Evolutionary conservation across 1,140 invertebrate species (phyloP).

Genomic region (Drosophila ambigua): DNA sequence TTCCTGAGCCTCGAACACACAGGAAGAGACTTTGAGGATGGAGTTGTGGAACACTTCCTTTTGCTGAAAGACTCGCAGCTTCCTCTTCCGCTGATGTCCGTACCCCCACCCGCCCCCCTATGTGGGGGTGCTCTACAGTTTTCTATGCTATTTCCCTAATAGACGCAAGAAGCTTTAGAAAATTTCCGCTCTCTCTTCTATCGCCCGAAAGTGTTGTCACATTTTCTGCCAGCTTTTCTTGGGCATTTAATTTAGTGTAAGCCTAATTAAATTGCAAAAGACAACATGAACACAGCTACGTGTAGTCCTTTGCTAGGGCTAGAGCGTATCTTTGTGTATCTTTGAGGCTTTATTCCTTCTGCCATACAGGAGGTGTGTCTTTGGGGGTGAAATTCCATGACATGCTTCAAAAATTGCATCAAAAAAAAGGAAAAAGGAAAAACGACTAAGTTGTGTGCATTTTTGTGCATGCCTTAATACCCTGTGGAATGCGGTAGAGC

Average conservation of each 20-base stretch:
- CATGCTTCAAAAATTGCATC: no score
- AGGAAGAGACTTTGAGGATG: conserved; percentile 1
- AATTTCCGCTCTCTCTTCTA: no score
- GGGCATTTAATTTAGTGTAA: conserved; percentile 67
- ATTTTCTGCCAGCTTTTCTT: conserved; percentile 31
- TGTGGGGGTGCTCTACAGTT: background rate
- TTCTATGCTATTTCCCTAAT: conserved; percentile 24
- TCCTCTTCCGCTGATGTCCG: conserved; percentile 5
- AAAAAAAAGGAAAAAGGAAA: no score
- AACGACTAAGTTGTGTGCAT: no score
- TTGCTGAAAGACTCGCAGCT: conserved; percentile 13
- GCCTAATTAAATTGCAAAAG: conserved; percentile 68
- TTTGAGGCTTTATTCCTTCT: no score
- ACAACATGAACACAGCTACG: conserved; percentile 20
- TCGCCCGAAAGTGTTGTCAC: background rate
- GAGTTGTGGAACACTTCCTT: conserved; percentile 38
- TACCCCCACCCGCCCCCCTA: background rate
- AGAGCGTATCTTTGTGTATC: no score
- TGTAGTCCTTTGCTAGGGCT: background rate
- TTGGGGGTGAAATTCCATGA: no score
- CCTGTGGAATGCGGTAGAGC: no score
- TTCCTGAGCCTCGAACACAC: conserved; percentile 25
- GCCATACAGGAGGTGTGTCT: no score
- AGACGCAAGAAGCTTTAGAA: conserved; percentile 35
- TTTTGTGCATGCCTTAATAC: no score